Percentiles rank a stretch among this genome's conserved stretches.
Evolutionary conservation across 1,140 invertebrate species (phyloP).

Genomic region (Lordiphosa stackelbergi): DNA sequence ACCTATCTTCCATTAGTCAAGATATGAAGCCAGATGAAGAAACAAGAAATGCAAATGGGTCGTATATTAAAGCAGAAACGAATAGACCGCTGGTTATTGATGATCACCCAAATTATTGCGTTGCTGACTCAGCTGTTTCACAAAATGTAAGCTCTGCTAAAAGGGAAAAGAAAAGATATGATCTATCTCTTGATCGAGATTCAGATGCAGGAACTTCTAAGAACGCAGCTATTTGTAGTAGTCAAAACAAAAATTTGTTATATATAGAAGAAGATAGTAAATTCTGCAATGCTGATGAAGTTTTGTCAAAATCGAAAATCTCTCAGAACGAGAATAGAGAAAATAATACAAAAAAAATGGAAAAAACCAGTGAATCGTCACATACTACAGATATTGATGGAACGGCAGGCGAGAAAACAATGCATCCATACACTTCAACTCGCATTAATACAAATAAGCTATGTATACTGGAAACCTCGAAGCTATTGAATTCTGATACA

Average conservation of each 20-base stretch:
- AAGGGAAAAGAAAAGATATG: neutral
- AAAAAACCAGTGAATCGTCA: no score
- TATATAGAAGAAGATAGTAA: conserved; percentile 5
- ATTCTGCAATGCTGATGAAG: neutral
- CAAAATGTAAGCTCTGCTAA: neutral
- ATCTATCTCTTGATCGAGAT: neutral
- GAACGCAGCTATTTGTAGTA: no score
- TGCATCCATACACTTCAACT: no score
- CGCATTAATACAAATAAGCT: no score
- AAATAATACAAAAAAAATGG: neutral
- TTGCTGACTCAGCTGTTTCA: neutral
- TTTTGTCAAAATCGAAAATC: neutral
- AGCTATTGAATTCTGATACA: no score
- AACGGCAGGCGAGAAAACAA: no score
- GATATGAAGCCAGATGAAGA: conserved; percentile 5
- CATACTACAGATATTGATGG: no score
- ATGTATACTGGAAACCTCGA: no score
- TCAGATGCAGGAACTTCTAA: no score
- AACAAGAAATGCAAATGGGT: neutral
- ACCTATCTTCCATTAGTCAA: conserved; percentile 27
- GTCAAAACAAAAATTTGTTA: neutral
- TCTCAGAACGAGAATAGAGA: neutral
- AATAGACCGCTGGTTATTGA: neutral
- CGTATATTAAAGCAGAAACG: conserved; percentile 3
- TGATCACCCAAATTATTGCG: conserved; percentile 1